Evolutionary conservation across 2,888 invertebrate genomes (phyloP).

Genomic region (Zhuqinia jingwanae): DNA sequence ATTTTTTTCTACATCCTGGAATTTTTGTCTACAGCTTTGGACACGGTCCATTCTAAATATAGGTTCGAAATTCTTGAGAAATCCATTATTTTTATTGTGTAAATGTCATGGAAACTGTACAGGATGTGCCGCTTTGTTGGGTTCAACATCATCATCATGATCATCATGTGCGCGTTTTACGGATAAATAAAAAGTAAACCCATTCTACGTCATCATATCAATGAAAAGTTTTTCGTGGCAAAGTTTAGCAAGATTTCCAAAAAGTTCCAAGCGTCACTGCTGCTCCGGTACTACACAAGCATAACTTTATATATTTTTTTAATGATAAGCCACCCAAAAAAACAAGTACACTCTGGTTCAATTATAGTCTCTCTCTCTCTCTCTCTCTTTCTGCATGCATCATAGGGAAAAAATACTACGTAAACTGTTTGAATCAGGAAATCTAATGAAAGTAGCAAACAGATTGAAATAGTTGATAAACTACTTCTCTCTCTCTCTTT

Average conservation of each 20-base stretch:
- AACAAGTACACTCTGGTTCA: conserved; percentile 9
- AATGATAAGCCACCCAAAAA: conserved; percentile 20
- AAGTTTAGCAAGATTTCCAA: conserved; percentile 15
- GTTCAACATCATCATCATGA: no score
- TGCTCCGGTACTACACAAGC: no score
- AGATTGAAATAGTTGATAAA: background rate
- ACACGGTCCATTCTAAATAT: background rate
- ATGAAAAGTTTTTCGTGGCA: conserved; percentile 2
- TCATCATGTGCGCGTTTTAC: background rate
- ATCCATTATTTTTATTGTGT: background rate
- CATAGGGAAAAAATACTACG: background rate
- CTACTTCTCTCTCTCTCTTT: no score
- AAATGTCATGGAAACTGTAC: conserved; percentile 57
- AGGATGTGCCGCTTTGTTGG: conserved; percentile 68
- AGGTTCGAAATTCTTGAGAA: background rate
- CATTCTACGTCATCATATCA: conserved; percentile 54
- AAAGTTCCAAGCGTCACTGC: conserved; percentile 33
- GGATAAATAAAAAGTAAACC: background rate
- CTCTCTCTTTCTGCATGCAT: no score
- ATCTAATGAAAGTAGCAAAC: conserved; percentile 49
- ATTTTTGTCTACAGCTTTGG: conserved; percentile 16
- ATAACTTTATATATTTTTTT: background rate
- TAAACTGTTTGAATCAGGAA: conserved; percentile 57
- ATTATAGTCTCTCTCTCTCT: background rate
- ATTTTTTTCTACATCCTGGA: conserved; percentile 32